Evolutionary conservation across 2,797 vertebrate species (phyloP).

Genomic region (Sandelia bainsii): DNA sequence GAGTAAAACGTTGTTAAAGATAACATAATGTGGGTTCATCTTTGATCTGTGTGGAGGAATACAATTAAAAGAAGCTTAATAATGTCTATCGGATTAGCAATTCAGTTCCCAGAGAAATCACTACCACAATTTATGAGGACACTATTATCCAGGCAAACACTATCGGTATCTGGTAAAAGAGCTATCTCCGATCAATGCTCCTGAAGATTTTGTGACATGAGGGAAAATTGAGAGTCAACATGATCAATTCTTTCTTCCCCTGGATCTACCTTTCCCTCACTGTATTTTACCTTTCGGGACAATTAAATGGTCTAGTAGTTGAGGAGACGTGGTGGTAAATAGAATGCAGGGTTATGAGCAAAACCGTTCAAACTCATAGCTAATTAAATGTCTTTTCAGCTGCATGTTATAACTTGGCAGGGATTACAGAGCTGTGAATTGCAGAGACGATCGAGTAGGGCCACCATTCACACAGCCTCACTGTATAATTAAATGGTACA

Average conservation of each 20-base stretch:
- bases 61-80: slow-evolving; percentile 79
- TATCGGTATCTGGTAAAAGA: slow-evolving; percentile 62
- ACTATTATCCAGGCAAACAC: slow-evolving; percentile 67
- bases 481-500: slow-evolving; percentile 63
- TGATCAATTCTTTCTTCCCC: slow-evolving; percentile 42
- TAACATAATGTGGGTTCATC: slow-evolving; percentile 52
- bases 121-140: slow-evolving; percentile 79
- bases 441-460: slow-evolving; percentile 38
- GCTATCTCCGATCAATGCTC: slow-evolving; percentile 71
- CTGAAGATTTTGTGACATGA: slow-evolving; percentile 59
- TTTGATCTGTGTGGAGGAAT: slow-evolving; percentile 46
- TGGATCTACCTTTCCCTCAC: slow-evolving; percentile 36
- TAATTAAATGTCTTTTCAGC: slow-evolving; percentile 67
- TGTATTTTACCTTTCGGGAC: slow-evolving; percentile 49
- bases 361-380: slow-evolving; percentile 39
- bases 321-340: slow-evolving; percentile 48
- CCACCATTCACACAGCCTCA: slow-evolving; percentile 38
- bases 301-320: slow-evolving; percentile 56
- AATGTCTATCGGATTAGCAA: slow-evolving; percentile 78
- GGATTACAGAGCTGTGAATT: slow-evolving; percentile 62
- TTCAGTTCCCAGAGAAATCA: slow-evolving; percentile 77
- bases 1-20: slow-evolving; percentile 41
- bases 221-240: slow-evolving; percentile 59
- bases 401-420: slow-evolving; percentile 63
- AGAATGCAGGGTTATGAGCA: slow-evolving; percentile 41